phyloP scores from a whole-genome alignment of 1,140 invertebrate species.

The Euwallacea fornicatus region DNA sequence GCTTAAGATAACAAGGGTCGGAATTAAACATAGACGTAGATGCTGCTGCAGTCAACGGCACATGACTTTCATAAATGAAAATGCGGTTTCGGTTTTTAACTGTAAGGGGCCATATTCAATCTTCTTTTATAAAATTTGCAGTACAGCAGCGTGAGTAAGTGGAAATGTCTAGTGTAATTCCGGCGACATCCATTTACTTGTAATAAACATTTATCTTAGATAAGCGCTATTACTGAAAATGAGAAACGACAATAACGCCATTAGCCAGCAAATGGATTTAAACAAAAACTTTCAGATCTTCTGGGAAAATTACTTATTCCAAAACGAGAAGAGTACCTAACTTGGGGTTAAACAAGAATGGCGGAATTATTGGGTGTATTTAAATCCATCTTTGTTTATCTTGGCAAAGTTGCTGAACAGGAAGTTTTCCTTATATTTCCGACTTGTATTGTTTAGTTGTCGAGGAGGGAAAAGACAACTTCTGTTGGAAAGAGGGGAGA shows the following conservation, averaged over 20 bases:
- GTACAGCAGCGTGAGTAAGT: background rate
- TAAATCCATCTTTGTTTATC: too few relatives aligned
- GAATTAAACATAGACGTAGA: background rate
- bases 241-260: slow-evolving; percentile 30
- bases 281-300: slow-evolving; percentile 20
- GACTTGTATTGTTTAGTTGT: too few relatives aligned
- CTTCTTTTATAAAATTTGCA: background rate
- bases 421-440: too few relatives aligned
- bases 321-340: too few relatives aligned
- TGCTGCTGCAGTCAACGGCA: background rate
- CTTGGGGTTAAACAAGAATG: too few relatives aligned
- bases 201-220: slow-evolving; percentile 28
- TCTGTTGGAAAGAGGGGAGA: too few relatives aligned
- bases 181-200: background rate
- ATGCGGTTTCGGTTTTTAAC: background rate
- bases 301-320: too few relatives aligned
- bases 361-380: too few relatives aligned
- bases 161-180: background rate
- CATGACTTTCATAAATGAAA: background rate
- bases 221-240: slow-evolving; percentile 27
- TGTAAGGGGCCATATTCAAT: background rate
- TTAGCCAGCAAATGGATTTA: slow-evolving; percentile 28
- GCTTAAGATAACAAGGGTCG: background rate
- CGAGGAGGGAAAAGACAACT: too few relatives aligned
- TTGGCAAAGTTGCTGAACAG: too few relatives aligned